These are phyloP conservation scores for Percopsis transmontana DNA, from an alignment of 2,113 vertebrate species.

Conservation along the genomic window DNA sequence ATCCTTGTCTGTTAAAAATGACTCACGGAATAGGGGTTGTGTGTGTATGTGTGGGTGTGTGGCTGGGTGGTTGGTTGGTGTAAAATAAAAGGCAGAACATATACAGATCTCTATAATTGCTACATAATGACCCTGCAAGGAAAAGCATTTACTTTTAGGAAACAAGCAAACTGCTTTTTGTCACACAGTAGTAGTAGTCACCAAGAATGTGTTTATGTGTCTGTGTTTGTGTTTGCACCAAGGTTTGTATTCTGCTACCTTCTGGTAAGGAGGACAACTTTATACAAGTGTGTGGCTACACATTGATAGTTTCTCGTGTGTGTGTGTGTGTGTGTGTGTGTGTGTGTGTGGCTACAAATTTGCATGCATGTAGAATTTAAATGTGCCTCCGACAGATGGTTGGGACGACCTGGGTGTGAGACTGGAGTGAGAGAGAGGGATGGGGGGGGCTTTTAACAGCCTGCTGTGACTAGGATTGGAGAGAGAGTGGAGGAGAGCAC, in stretches of 20 bases:
- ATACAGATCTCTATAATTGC: slow-evolving; percentile 12
- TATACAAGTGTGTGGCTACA: background rate
- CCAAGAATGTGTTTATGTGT: background rate
- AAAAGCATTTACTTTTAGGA: slow-evolving; percentile 12
- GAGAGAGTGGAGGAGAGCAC: slow-evolving; percentile 54
- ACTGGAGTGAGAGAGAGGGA: slow-evolving; percentile 32
- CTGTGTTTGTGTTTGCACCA: background rate
- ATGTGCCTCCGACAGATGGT: slow-evolving; percentile 42
- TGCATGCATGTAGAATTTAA: slow-evolving; percentile 39
- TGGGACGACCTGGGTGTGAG: slow-evolving; percentile 43
- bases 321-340: background rate
- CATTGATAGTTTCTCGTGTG: background rate
- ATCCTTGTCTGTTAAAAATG: slow-evolving; percentile 26
- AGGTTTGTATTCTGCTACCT: too few relatives aligned
- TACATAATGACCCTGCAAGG: slow-evolving; percentile 17
- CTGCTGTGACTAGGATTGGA: slow-evolving; percentile 48
- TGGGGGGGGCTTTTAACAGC: slow-evolving; percentile 58
- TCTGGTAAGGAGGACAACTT: background rate
- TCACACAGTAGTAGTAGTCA: slow-evolving; percentile 1
- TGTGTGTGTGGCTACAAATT: slow-evolving; percentile 5
- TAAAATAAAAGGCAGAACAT: background rate
- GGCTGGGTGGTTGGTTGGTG: background rate
- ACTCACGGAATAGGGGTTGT: slow-evolving; percentile 4
- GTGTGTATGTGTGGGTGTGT: slow-evolving; percentile 1
- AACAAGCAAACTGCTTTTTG: slow-evolving; percentile 29